Conservation (phyloP, 1,140 invertebrate species). For the Probaryconus sp. region DNA sequence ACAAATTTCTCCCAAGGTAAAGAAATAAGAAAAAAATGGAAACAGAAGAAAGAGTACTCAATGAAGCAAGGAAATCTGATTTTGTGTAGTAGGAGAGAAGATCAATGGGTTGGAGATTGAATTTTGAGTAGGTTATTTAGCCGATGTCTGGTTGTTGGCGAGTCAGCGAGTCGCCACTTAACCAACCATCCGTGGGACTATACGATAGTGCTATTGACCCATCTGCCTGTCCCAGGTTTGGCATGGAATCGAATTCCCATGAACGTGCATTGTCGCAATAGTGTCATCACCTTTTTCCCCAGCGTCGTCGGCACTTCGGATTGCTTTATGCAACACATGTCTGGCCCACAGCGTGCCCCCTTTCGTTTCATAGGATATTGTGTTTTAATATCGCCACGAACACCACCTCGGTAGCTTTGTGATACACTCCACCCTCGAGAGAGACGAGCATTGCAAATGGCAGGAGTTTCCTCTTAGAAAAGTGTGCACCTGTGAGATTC, state of each 20-base stretch:
- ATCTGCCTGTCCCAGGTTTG: slow-evolving; percentile 62
- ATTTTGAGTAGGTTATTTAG: slow-evolving; percentile 62
- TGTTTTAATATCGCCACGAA: slow-evolving; percentile 75
- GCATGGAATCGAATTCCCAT: slow-evolving; percentile 74
- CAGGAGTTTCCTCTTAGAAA: slow-evolving; percentile 67
- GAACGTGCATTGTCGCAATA: slow-evolving; percentile 75
- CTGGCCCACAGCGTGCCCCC: slow-evolving; percentile 50
- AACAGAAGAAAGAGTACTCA: too few relatives aligned
- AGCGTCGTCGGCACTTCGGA: slow-evolving; percentile 37
- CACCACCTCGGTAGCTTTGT: slow-evolving; percentile 53
- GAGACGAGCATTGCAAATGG: slow-evolving; percentile 39
- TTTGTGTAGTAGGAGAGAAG: slow-evolving; percentile 12
- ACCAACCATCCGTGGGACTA: slow-evolving; percentile 71
- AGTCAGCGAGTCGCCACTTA: slow-evolving; percentile 44
- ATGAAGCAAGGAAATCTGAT: too few relatives aligned
- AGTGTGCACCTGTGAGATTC: slow-evolving; percentile 77
- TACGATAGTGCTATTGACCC: slow-evolving; percentile 69
- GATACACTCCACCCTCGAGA: slow-evolving; percentile 50
- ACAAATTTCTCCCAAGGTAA: too few relatives aligned
- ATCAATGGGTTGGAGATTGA: slow-evolving; percentile 49
- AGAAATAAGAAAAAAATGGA: too few relatives aligned
- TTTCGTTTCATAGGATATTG: slow-evolving; percentile 69
- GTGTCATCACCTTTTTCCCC: slow-evolving; percentile 74
- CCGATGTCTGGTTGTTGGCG: slow-evolving; percentile 49
- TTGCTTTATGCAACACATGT: slow-evolving; percentile 50